Conservation (phyloP, 2,888 invertebrate species). For the Laothoe populi region DNA sequence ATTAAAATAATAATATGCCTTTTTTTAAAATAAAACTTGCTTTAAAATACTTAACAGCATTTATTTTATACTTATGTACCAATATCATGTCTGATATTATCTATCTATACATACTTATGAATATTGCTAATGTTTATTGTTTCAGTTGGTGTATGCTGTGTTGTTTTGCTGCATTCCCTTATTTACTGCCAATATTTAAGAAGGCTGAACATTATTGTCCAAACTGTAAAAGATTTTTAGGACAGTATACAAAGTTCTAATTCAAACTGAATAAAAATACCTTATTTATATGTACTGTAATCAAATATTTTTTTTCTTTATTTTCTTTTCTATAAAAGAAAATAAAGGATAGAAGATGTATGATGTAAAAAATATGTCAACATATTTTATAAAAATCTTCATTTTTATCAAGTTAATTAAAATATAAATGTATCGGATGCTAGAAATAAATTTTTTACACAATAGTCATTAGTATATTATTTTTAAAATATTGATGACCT, state of each 20-base stretch:
- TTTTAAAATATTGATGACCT: constrained; percentile 26
- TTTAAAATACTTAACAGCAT: no score
- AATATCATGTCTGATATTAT: no score
- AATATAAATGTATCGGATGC: not conserved
- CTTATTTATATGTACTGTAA: no score
- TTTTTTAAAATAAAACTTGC: no score
- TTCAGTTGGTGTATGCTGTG: constrained; percentile 77
- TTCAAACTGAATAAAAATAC: not conserved
- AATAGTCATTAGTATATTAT: not conserved
- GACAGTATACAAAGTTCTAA: constrained; percentile 61
- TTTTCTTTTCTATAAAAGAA: no score
- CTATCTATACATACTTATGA: not conserved
- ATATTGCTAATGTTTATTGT: constrained; percentile 34
- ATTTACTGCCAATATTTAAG: constrained; percentile 63
- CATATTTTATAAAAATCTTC: no score
- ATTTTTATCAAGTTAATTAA: not conserved
- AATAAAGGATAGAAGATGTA: no score
- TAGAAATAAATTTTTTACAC: no score
- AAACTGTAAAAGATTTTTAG: constrained; percentile 66
- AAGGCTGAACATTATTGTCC: constrained; percentile 72
- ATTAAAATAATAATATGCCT: no score
- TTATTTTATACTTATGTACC: not conserved
- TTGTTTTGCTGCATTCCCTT: constrained; percentile 72
- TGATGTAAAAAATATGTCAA: no score
- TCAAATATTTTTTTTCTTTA: not conserved